phyloP scores from a whole-genome alignment of 2,797 vertebrate genomes.

The Margarornis squamiger region DNA sequence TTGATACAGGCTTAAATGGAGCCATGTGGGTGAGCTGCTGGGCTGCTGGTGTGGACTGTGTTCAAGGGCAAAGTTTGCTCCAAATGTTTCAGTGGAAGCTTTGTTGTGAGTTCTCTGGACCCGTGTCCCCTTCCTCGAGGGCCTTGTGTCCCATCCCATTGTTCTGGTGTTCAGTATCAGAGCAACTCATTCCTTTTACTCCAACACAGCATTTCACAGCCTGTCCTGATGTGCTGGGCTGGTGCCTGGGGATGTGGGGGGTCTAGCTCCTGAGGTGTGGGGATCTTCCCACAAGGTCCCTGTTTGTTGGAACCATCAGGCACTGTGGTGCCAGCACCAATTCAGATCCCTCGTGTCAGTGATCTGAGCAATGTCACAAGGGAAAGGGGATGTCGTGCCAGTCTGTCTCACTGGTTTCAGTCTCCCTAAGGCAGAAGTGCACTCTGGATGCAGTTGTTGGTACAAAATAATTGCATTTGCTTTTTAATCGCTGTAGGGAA shows the following conservation, averaged over 20 bases:
- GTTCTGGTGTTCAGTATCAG: background rate
- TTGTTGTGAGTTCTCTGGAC: background rate
- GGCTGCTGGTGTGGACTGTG: background rate
- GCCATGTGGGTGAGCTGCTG: background rate
- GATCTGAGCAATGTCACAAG: background rate
- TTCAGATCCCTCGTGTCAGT: background rate
- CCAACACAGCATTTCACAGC: background rate
- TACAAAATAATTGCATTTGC: slow-evolving; percentile 48
- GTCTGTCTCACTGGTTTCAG: background rate
- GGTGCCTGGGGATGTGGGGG: background rate
- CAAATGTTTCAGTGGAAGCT: background rate
- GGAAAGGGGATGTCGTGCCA: background rate
- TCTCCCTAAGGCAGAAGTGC: slow-evolving; percentile 42
- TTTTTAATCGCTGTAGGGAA: slow-evolving; percentile 23
- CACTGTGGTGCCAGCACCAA: background rate
- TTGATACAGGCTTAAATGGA: background rate
- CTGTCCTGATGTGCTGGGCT: background rate
- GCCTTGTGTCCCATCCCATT: background rate
- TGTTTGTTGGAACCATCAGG: background rate
- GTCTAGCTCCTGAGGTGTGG: background rate
- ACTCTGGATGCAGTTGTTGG: background rate
- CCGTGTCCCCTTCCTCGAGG: background rate
- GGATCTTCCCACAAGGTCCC: background rate
- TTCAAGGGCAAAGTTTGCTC: background rate
- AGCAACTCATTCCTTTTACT: background rate